phyloP scores from a whole-genome alignment of 2,113 vertebrate genomes.

The Saguinus midas region DNA sequence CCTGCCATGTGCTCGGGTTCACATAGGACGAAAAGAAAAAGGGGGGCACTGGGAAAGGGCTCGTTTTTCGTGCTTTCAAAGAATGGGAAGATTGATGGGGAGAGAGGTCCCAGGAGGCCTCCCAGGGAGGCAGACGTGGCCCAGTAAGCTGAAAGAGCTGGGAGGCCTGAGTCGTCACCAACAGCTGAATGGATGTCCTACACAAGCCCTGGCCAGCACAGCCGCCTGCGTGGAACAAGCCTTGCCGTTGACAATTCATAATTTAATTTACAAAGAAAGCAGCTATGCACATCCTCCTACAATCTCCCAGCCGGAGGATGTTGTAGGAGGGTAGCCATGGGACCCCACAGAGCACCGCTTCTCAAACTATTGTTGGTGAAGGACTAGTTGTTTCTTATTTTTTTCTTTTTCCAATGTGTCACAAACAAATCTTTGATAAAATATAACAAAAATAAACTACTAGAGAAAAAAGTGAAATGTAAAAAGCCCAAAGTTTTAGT shows the following conservation, averaged over 20 bases:
- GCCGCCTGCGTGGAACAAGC: accelerated
- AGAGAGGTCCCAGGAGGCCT: neutral
- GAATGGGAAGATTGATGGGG: neutral
- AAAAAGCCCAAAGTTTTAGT: neutral
- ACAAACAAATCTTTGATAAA: slow-evolving; percentile 17
- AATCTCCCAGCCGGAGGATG: neutral
- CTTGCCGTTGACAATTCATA: neutral
- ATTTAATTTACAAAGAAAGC: slow-evolving; percentile 45
- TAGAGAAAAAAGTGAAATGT: neutral
- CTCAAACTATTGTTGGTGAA: neutral
- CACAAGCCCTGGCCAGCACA: neutral
- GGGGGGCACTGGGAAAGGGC: neutral
- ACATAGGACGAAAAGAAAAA: slow-evolving; percentile 54
- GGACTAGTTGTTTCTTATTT: neutral
- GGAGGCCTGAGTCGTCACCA: neutral
- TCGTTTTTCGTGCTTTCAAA: slow-evolving; percentile 10
- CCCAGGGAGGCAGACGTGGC: neutral
- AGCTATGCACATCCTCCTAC: neutral
- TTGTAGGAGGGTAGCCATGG: neutral
- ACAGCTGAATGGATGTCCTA: neutral
- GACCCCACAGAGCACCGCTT: neutral
- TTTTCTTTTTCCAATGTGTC: neutral
- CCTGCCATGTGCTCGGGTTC: slow-evolving; percentile 39
- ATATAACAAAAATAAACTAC: slow-evolving; percentile 34
- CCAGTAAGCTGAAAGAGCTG: neutral